Evolutionary conservation across 2,797 vertebrate genomes (phyloP).

Genomic region (Cirrhinus molitorella): DNA sequence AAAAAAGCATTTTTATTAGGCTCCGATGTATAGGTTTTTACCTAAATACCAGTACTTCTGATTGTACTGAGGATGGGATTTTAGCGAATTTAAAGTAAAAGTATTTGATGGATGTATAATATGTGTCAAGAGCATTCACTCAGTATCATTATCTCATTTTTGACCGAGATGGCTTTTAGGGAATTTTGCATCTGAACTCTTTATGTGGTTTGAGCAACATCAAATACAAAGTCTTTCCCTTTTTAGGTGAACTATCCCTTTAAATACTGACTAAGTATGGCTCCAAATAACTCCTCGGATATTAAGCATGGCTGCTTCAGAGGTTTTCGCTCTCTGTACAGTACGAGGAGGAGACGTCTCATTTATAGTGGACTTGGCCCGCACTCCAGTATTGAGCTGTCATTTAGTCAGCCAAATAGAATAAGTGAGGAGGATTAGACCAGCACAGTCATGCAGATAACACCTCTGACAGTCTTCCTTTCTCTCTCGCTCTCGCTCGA

Average conservation of each 20-base stretch:
- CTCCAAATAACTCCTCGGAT: not conserved
- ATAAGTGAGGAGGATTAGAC: conserved; percentile 75
- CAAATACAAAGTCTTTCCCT: not conserved
- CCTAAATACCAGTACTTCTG: too few species aligned
- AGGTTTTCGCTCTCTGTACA: conserved; percentile 37
- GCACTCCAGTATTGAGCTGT: conserved; percentile 71
- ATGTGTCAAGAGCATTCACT: too few species aligned
- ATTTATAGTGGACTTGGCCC: conserved; percentile 43
- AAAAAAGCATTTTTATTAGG: too few species aligned
- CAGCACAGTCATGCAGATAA: conserved; percentile 63
- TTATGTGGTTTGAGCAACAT: not conserved
- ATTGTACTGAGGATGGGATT: too few species aligned
- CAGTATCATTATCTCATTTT: too few species aligned
- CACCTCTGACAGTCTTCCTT: conserved; percentile 55
- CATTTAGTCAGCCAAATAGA: conserved; percentile 77
- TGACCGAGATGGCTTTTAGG: too few species aligned
- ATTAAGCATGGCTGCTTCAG: conserved; percentile 11
- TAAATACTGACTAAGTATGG: conserved; percentile 1
- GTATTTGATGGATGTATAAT: too few species aligned
- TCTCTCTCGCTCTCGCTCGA: conserved; percentile 53
- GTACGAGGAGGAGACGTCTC: conserved; percentile 27
- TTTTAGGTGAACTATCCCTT: conserved; percentile 9
- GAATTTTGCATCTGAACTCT: too few species aligned
- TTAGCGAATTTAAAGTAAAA: too few species aligned
- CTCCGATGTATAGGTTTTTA: too few species aligned